Evolutionary conservation across 2,888 invertebrate species (phyloP).

Genomic region (Antitype chi): DNA sequence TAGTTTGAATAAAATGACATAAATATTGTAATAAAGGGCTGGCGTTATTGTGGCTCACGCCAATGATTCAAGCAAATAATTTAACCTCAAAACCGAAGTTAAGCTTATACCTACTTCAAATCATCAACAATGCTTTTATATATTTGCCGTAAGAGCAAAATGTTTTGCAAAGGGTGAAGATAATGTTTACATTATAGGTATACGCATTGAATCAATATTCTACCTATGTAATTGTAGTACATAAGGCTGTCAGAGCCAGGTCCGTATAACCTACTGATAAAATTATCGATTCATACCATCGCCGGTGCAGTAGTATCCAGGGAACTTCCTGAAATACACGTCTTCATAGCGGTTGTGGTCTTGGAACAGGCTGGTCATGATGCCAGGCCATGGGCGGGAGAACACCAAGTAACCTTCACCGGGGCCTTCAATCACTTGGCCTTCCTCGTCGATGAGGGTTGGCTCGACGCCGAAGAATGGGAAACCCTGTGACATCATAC

Average conservation of each 20-base stretch:
- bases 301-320: conserved; percentile 99
- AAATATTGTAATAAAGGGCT: background rate
- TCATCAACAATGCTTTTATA: background rate
- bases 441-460: conserved; percentile 96
- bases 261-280: background rate
- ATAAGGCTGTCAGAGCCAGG: background rate
- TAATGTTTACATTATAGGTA: conserved; percentile 25
- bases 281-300: conserved; percentile 93
- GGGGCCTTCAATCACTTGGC: conserved; percentile 95
- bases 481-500: conserved; percentile 92
- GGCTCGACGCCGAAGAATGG: conserved; percentile 99
- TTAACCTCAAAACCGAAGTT: too few relatives aligned
- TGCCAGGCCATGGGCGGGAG: conserved; percentile 98
- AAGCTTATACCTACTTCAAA: background rate
- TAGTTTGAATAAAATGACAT: background rate
- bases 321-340: conserved; percentile 98
- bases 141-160: conserved; percentile 5
- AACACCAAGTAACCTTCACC: conserved; percentile 99
- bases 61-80: background rate
- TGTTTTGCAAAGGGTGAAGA: conserved; percentile 22
- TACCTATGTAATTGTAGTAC: background rate
- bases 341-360: conserved; percentile 97
- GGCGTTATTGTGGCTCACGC: background rate
- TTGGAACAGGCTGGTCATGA: conserved; percentile 98
- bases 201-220: background rate